Evolutionary conservation across 2,113 vertebrate species (phyloP).

Genomic region (Microtus oregoni): DNA sequence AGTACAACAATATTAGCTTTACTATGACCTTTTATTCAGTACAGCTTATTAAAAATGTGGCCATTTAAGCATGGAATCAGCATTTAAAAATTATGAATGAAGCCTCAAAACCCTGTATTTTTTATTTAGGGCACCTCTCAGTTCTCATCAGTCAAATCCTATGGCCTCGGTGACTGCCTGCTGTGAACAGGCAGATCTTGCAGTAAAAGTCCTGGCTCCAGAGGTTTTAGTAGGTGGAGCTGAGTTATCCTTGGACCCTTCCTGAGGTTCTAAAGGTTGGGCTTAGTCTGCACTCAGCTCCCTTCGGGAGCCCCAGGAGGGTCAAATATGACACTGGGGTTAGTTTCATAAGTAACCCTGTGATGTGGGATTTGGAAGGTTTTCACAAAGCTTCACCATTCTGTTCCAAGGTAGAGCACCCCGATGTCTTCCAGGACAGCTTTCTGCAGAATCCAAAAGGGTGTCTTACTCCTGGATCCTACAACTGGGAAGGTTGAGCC

Average conservation of each 20-base stretch:
- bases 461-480: neutral
- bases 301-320: neutral
- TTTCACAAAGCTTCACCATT: neutral
- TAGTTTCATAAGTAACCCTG: neutral
- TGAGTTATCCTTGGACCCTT: neutral
- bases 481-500: neutral
- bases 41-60: neutral
- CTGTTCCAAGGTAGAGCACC: neutral
- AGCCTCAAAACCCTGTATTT: neutral
- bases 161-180: neutral
- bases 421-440: neutral
- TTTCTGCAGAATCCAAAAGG: neutral
- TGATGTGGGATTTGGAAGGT: neutral
- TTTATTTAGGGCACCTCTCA: fast-evolving
- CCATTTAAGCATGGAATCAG: neutral
- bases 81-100: neutral
- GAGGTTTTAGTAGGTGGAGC: neutral
- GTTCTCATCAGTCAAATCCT: neutral
- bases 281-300: no score
- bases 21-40: neutral
- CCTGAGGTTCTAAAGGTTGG: neutral
- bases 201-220: neutral
- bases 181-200: neutral
- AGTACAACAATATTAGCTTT: neutral
- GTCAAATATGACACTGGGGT: neutral